phyloP scores from a whole-genome alignment of 2,797 vertebrate genomes.

The Eulemur albifrons region DNA sequence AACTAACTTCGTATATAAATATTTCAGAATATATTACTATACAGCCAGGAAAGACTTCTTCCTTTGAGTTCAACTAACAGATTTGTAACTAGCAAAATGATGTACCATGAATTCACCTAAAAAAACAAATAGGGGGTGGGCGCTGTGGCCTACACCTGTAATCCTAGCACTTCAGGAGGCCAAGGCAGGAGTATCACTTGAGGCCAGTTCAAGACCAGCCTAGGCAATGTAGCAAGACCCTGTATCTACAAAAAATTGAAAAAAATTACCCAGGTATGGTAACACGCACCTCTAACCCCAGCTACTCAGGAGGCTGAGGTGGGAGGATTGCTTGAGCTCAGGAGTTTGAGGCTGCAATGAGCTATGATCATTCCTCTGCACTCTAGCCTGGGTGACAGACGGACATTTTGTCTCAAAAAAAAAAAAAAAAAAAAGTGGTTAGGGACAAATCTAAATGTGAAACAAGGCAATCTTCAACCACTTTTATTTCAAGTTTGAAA shows the following conservation, averaged over 20 bases:
- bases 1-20: neutral
- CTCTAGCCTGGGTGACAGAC: neutral
- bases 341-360: neutral
- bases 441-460: conserved; percentile 20
- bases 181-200: neutral
- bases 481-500: conserved; percentile 54
- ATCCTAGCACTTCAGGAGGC: neutral
- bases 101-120: neutral
- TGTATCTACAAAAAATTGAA: neutral
- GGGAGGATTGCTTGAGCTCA: neutral
- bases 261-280: neutral
- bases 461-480: neutral
- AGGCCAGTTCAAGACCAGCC: neutral
- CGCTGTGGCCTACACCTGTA: neutral
- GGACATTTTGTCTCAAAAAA: neutral
- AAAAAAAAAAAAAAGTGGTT: neutral
- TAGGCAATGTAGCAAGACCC: neutral
- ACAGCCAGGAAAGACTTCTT: neutral
- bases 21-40: neutral
- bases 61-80: neutral
- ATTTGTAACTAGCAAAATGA: conserved; percentile 42
- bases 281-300: neutral
- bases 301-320: neutral
- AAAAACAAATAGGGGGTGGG: neutral
- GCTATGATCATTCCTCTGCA: neutral